Evolutionary conservation across 2,888 invertebrate species (phyloP), one percentile per base, ranked within the genome.

Genomic region (Microplitis manilae): DNA sequence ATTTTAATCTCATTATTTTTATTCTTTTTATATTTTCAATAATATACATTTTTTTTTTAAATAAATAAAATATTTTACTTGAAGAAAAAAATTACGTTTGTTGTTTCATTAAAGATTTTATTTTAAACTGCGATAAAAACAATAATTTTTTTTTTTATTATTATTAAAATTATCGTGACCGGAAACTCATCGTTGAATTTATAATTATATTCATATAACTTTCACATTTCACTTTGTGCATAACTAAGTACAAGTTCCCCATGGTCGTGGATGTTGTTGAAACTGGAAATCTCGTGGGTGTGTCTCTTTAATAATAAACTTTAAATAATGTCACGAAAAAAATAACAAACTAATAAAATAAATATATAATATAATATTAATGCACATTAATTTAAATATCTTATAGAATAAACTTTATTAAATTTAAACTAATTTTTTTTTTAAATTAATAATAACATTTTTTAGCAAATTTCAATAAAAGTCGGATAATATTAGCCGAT

Each of bases 151-250:
- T 13, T 50, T 13, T 50, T 50, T 41, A 6, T 41, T 41, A 9
- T 41, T 50, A 50, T 50, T 8, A 50, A 1, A 50, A 50, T 50
- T 50, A 50, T 50, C 50, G 50, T 50, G 5, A 59, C 65, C 8
- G 15, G 65, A 71, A 73, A 39, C 68, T 62, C 62, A 68, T 68
- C 62, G 69, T 38, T 71, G 50, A 68, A 68, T 65, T 73, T 77
- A 61, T 73, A 73, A 73, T 77, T 73, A 67, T 67, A 73, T 75
- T 64, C 62, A 15, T 68, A 20, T 17, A 30, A 77, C 76, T 74
- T 76, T 74, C 68, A 79, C 72, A 64, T 59, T 75, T 68, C 68
- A 71, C 71, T 74, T 70, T 74, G 60, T 68, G 76, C 59, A 68
- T 62, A 70, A 41, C 30, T 72, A 40, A 75, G 17, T 62, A 70